These are phyloP conservation scores for Orbicella faveolata DNA, from an alignment of 64 coral and sea anemone genomes.

Conservation along the genomic window DNA sequence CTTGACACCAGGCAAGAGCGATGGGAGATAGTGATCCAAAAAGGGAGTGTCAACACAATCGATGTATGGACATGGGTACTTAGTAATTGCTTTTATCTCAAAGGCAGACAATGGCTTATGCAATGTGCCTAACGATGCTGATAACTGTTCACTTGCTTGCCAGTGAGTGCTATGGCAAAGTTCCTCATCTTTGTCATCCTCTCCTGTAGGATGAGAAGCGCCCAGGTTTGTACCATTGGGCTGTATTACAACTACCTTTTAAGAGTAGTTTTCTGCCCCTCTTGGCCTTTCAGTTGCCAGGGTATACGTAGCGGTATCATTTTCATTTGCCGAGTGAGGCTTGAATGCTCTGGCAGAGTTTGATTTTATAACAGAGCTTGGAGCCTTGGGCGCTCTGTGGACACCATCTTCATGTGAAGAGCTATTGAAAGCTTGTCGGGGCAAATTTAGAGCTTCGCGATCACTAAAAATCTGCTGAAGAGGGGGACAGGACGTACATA, in stretches of 20 bases:
- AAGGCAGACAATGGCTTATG: conserved; percentile 49
- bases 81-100: conserved; percentile 26
- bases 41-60: conserved; percentile 41
- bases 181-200: conserved; percentile 29
- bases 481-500: background rate
- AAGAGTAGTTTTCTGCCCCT: conserved; percentile 13
- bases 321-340: conserved; percentile 10
- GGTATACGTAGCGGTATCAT: conserved; percentile 12
- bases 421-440: conserved; percentile 8
- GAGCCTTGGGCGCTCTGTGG: background rate
- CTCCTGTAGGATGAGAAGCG: conserved; percentile 22
- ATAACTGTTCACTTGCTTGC: conserved; percentile 49
- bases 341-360: conserved; percentile 19
- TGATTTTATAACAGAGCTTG: background rate
- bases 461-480: conserved; percentile 24
- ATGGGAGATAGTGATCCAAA: conserved; percentile 38
- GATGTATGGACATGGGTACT: conserved; percentile 45
- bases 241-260: background rate
- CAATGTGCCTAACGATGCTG: conserved; percentile 20
- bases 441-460: conserved; percentile 14
- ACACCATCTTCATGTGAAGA: conserved; percentile 27
- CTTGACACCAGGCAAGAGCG: conserved; percentile 45
- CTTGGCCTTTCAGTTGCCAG: conserved; percentile 27
- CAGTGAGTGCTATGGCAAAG: conserved; percentile 21
- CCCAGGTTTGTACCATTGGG: background rate